A percentile compares a stretch with the other conserved stretches of the same genome.
Conservation (phyloP, 2,113 vertebrate genomes). For the Chroicocephalus ridibundus region DNA sequence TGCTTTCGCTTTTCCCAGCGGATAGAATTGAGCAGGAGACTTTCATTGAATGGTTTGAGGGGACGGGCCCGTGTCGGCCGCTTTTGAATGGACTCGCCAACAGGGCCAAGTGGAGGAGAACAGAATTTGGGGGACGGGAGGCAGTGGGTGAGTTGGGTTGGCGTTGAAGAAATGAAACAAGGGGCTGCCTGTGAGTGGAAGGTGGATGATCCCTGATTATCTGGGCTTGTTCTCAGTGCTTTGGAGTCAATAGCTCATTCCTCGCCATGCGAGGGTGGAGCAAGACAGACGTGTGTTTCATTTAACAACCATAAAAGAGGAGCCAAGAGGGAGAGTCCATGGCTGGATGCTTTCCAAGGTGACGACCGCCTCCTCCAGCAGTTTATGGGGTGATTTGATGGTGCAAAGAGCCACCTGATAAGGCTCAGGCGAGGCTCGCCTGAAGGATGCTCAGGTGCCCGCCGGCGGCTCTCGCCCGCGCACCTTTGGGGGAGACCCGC, state of each 20-base stretch:
- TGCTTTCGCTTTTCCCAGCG: neutral
- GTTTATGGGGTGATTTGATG: neutral
- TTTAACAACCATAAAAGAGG: neutral
- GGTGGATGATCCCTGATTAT: neutral
- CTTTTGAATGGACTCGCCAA: neutral
- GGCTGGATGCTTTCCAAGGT: rapidly evolving
- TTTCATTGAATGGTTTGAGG: neutral
- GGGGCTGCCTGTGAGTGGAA: neutral
- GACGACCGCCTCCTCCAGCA: neutral
- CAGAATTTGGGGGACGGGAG: neutral
- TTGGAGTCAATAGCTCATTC: neutral
- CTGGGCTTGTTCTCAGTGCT: neutral
- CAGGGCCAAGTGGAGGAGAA: neutral
- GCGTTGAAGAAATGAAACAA: neutral
- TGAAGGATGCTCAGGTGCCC: neutral
- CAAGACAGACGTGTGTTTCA: rapidly evolving
- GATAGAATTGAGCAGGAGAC: neutral
- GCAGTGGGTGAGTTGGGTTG: neutral
- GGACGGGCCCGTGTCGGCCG: neutral
- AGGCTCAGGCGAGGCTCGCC: neutral
- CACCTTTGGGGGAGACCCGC: rapidly evolving
- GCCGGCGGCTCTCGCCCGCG: rapidly evolving
- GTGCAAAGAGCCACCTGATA: neutral
- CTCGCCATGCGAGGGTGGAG: rapidly evolving
- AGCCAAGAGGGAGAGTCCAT: neutral